phyloP scores from a whole-genome alignment of 2,888 invertebrate genomes.

The Strigamia crassipes region DNA sequence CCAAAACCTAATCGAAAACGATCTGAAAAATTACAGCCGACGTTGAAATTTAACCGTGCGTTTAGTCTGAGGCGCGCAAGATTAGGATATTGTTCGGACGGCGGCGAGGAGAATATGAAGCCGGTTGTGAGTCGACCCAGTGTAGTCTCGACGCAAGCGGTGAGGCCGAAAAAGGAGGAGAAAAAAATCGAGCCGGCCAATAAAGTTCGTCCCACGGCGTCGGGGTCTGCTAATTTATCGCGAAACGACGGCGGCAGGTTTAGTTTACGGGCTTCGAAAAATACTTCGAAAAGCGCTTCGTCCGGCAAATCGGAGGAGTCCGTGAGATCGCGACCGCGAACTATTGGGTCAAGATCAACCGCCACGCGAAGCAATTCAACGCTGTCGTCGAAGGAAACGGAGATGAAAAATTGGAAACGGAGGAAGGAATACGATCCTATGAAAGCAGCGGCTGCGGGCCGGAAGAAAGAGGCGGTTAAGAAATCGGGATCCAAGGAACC shows the following conservation, averaged over 20 bases:
- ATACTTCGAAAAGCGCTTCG: conserved; percentile 55
- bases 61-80: conserved; percentile 69
- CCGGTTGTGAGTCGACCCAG: conserved; percentile 22
- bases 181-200: background rate
- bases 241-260: conserved; percentile 69
- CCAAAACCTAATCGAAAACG: conserved; percentile 54
- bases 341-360: conserved; percentile 4
- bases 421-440: conserved; percentile 94
- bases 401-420: conserved; percentile 94
- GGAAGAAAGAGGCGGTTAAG: conserved; percentile 60
- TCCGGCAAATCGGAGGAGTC: conserved; percentile 51
- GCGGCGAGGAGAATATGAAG: background rate
- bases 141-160: conserved; percentile 49
- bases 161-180: conserved; percentile 49
- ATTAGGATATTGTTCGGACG: conserved; percentile 59
- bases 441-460: conserved; percentile 86
- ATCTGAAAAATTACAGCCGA: conserved; percentile 60
- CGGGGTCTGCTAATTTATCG: conserved; percentile 58
- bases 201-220: conserved; percentile 45
- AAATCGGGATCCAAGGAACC: background rate
- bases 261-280: conserved; percentile 64
- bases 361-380: conserved; percentile 68
- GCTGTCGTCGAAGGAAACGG: conserved; percentile 75
- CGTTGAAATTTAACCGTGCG: conserved; percentile 73
- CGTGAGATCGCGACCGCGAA: conserved; percentile 48